Evolutionary conservation across 2,113 vertebrate species (phyloP).

Genomic region (Charina bottae): DNA sequence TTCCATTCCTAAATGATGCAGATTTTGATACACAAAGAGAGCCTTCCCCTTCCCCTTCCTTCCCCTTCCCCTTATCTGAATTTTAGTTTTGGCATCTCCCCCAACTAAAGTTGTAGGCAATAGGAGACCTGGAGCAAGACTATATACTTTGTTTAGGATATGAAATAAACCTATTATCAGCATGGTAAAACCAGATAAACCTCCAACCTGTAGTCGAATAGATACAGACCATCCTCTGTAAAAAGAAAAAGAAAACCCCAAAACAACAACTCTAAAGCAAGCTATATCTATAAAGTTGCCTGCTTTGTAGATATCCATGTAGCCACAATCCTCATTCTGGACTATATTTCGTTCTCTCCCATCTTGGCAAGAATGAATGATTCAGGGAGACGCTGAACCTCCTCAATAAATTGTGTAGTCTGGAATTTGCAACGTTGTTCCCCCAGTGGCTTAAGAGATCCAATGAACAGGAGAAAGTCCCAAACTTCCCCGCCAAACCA

Average conservation of each 20-base stretch:
- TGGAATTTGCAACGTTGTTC: slow-evolving; percentile 10
- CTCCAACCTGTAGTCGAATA: background rate
- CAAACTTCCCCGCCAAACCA: background rate
- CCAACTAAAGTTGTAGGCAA: background rate
- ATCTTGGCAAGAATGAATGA: slow-evolving; percentile 11
- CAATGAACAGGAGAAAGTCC: slow-evolving; percentile 1
- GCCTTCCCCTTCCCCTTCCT: background rate
- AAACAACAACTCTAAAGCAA: slow-evolving; percentile 1
- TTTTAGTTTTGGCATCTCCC: background rate
- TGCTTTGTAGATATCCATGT: background rate
- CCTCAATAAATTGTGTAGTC: slow-evolving; percentile 34
- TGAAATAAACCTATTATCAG: background rate
- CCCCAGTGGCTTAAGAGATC: background rate
- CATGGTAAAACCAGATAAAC: background rate
- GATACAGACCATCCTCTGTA: background rate
- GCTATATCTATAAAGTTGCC: background rate
- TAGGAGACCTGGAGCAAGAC: background rate
- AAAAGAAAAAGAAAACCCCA: background rate
- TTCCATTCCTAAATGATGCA: background rate
- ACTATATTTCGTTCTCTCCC: slow-evolving; percentile 15
- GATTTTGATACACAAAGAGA: background rate
- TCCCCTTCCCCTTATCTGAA: background rate
- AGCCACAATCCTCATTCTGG: slow-evolving; percentile 1
- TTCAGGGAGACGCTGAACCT: background rate
- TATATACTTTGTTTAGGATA: background rate